phyloP scores from a whole-genome alignment of 2,888 invertebrate genomes.

The Brachyopa scutellaris region DNA sequence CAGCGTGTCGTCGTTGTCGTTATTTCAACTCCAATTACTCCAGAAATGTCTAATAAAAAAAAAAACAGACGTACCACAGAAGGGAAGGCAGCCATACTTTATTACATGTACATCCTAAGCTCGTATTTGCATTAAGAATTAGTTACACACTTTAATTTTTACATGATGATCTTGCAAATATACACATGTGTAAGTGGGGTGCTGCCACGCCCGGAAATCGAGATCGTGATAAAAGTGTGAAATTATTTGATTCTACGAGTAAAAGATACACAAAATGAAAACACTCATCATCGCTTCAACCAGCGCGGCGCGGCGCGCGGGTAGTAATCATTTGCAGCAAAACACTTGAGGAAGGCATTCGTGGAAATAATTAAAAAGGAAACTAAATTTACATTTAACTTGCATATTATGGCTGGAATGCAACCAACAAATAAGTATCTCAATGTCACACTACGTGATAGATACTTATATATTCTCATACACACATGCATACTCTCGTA shows the following conservation, averaged over 20 bases:
- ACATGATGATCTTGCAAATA: background rate
- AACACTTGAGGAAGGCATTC: slow-evolving; percentile 45
- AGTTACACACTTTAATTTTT: background rate
- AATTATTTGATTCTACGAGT: slow-evolving; percentile 61
- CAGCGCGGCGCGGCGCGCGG: slow-evolving; percentile 13
- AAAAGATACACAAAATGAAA: slow-evolving; percentile 8
- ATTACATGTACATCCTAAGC: slow-evolving; percentile 63
- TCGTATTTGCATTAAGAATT: slow-evolving; percentile 32
- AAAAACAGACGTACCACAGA: slow-evolving; percentile 51
- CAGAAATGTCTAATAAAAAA: slow-evolving; percentile 60
- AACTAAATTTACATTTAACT: slow-evolving; percentile 60
- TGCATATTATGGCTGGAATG: slow-evolving; percentile 57
- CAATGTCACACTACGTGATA: slow-evolving; percentile 59
- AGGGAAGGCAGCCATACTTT: slow-evolving; percentile 61
- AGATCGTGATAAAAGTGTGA: slow-evolving; percentile 65
- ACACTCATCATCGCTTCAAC: slow-evolving; percentile 38
- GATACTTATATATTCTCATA: slow-evolving; percentile 15
- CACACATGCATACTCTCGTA: background rate
- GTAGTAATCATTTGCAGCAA: slow-evolving; percentile 40
- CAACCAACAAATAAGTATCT: slow-evolving; percentile 55
- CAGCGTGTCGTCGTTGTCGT: background rate
- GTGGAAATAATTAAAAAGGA: slow-evolving; percentile 49
- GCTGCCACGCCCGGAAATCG: slow-evolving; percentile 67
- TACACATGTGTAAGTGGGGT: slow-evolving; percentile 37
- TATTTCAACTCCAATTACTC: slow-evolving; percentile 54